phyloP scores from a whole-genome alignment of 2,797 vertebrate genomes.

The Sebastes jordani region DNA sequence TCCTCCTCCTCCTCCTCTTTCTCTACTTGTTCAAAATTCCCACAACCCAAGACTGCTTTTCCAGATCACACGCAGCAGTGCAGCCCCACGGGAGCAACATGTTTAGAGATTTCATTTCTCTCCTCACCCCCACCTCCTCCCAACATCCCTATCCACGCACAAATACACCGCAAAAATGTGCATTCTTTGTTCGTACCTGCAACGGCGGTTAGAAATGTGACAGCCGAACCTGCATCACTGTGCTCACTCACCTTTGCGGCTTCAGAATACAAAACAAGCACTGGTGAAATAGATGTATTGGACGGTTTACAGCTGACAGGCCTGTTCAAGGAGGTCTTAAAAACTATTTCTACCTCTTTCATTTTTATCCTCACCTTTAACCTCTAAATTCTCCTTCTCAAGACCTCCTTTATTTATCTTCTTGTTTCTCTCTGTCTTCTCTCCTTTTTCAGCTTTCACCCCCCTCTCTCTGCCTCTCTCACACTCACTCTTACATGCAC shows the following conservation, averaged over 20 bases:
- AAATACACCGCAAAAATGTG: slow-evolving; percentile 1
- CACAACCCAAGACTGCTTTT: slow-evolving; percentile 69
- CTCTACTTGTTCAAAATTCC: slow-evolving; percentile 69
- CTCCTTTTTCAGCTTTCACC: slow-evolving; percentile 35
- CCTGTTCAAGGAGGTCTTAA: slow-evolving; percentile 13
- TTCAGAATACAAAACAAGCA: not conserved
- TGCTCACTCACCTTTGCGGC: not conserved
- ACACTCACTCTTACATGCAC: slow-evolving; percentile 27
- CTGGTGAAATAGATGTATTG: slow-evolving; percentile 9
- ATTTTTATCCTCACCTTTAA: slow-evolving; percentile 42
- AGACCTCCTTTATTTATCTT: slow-evolving; percentile 13
- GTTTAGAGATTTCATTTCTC: slow-evolving; percentile 60
- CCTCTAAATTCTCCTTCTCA: slow-evolving; percentile 24
- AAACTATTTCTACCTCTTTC: slow-evolving; percentile 31
- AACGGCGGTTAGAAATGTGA: slow-evolving; percentile 25
- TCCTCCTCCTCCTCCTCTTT: not conserved
- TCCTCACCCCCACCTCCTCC: slow-evolving; percentile 6
- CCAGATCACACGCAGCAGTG: slow-evolving; percentile 63
- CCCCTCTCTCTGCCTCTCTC: slow-evolving; percentile 13
- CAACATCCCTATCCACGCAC: slow-evolving; percentile 12
- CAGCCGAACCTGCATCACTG: slow-evolving; percentile 6
- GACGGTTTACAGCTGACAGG: slow-evolving; percentile 15
- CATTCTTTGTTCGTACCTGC: slow-evolving; percentile 43
- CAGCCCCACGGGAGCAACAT: slow-evolving; percentile 65
- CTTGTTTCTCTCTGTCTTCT: slow-evolving; percentile 6